Base-by-base conservation (phyloP, 2,888 invertebrate genomes). In the Blastobasis adustella region DNA sequence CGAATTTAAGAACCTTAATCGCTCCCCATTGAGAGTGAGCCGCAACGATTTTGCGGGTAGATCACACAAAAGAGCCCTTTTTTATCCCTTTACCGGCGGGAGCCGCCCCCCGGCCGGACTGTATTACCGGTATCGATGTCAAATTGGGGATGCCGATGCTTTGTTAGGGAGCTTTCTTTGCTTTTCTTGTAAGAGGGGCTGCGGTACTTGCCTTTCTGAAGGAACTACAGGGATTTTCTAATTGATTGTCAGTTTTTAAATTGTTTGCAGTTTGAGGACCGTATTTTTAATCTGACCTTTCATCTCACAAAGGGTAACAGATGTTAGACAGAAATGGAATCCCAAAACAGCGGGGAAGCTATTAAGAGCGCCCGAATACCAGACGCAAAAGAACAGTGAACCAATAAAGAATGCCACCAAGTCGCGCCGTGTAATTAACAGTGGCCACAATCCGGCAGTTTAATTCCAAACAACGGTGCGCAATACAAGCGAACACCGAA, bases 361-460 rank as follows among this genome's bases (percentile, higher is more conserved):
- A 47, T 23, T n/a, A 47, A 6, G 10, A n/a, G 10, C 6, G 6
- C 37, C 46, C 9, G 57, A 60, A 55, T 53, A 53, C 58, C 61
- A 59, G 58, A 61, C 61, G 58, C 62, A 62, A 67, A 68, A 65
- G 69, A 50, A 45, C 8, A 37, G 37, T 37, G 65, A 65, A 23
- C 61, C 67, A 65, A 61, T 70, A 66, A 66, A 67, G 65, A 66
- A 66, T 71, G 67, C 71, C 71, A 69, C 66, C 71, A 71, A 74
- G 71, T 83, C 80, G 78, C 77, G 80, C 77, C 72, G 69, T 79
- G 83, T 82, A 87, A 87, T 87, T 87, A 87, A 85, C 81, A 79
- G 74, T 64, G 69, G 72, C 81, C 74, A 79, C 82, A 81, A 80
- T 82, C 82, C 62, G 69, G 49, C 79, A 71, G 79, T 85, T 83